phyloP scores from a whole-genome alignment of 2,797 vertebrate genomes.

The Ptychadena robeensis region DNA sequence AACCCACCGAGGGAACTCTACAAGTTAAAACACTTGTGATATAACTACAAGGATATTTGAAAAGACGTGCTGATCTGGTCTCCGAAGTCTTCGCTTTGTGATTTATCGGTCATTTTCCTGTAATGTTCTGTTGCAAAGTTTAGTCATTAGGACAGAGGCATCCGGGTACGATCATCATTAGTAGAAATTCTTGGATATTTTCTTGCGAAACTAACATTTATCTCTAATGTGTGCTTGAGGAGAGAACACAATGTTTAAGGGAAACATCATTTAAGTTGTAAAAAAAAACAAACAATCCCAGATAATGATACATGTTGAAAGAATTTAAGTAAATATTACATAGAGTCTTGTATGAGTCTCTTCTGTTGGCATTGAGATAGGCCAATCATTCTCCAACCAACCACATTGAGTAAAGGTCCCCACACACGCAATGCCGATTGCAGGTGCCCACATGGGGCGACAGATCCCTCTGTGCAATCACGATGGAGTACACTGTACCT shows the following conservation, averaged over 20 bases:
- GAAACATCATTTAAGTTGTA: not conserved
- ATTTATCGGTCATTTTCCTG: constrained; percentile 6
- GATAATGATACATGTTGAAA: no score
- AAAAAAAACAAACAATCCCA: no score
- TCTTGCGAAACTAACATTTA: not conserved
- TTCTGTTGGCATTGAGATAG: no score
- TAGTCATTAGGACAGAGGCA: not conserved
- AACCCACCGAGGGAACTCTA: not conserved
- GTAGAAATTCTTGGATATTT: not conserved
- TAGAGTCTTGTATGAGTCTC: no score
- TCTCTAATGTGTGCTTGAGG: not conserved
- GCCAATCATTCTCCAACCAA: no score
- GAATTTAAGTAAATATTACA: no score
- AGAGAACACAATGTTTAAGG: not conserved
- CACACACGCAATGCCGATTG: no score
- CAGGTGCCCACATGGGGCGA: no score
- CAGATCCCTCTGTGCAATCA: no score
- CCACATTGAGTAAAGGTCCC: no score
- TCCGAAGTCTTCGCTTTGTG: constrained; percentile 3
- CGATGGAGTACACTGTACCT: no score
- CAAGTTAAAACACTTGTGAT: not conserved
- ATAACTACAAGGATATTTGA: not conserved
- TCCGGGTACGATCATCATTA: not conserved
- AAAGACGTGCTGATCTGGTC: not conserved
- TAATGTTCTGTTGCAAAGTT: not conserved